phyloP scores from a whole-genome alignment of 1,140 invertebrate genomes.

The Platorchestia sp. region DNA sequence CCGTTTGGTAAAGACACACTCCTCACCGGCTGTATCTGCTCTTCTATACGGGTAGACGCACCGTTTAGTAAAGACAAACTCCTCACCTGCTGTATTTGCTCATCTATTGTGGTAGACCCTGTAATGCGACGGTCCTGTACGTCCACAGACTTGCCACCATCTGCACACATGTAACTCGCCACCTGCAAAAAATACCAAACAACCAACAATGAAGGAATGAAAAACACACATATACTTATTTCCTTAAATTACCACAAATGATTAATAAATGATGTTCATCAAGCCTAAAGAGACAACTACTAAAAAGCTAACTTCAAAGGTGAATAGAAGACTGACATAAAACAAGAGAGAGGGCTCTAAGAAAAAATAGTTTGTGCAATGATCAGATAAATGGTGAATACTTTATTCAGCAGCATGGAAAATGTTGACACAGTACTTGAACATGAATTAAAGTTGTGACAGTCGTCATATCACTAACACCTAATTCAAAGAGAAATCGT shows the following conservation, averaged over 20 bases:
- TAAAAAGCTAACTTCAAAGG: background rate
- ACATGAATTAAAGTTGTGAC: too few relatives aligned
- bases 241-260: too few relatives aligned
- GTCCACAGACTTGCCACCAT: constrained; percentile 56
- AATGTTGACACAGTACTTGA: too few relatives aligned
- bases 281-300: background rate
- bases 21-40: too few relatives aligned
- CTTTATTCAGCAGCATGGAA: too few relatives aligned
- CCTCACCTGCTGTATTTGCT: constrained; percentile 62
- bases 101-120: constrained; percentile 63
- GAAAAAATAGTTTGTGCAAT: too few relatives aligned
- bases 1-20: background rate
- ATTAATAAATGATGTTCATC: too few relatives aligned
- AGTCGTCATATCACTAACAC: too few relatives aligned
- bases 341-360: background rate
- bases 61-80: background rate
- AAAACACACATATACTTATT: background rate
- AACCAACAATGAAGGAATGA: background rate
- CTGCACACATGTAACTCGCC: constrained; percentile 58
- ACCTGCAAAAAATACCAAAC: constrained; percentile 10
- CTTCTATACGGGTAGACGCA: background rate
- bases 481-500: too few relatives aligned
- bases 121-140: constrained; percentile 61
- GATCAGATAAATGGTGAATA: too few relatives aligned
- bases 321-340: background rate